These are phyloP conservation scores for Euplagia quadripunctaria DNA, from an alignment of 2,888 invertebrate genomes.

Conservation along the genomic window DNA sequence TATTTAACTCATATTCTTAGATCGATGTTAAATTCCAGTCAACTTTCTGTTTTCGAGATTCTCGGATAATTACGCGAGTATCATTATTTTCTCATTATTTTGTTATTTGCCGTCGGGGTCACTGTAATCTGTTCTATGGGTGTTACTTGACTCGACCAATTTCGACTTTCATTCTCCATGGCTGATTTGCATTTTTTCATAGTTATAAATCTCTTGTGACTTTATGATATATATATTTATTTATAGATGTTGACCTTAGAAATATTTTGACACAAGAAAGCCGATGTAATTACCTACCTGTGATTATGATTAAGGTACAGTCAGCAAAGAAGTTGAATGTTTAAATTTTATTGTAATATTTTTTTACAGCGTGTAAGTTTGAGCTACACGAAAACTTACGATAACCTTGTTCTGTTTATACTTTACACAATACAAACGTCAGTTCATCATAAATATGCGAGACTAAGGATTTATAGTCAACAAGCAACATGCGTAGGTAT, in stretches of 20 bases:
- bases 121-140: slow-evolving; percentile 31
- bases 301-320: neutral
- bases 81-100: slow-evolving; percentile 61
- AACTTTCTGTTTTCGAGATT: slow-evolving; percentile 49
- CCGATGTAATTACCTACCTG: neutral
- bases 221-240: neutral
- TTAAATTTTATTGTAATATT: too few species aligned
- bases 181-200: slow-evolving; percentile 33
- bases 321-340: neutral
- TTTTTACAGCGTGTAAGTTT: too few species aligned
- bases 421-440: too few species aligned
- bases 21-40: slow-evolving; percentile 34
- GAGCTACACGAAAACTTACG: too few species aligned
- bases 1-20: neutral
- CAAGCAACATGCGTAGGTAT: too few species aligned
- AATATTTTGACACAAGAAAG: neutral
- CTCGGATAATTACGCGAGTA: slow-evolving; percentile 39
- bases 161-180: slow-evolving; percentile 30
- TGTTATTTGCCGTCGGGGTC: slow-evolving; percentile 56
- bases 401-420: too few species aligned
- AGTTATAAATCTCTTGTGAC: slow-evolving; percentile 5
- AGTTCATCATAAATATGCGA: too few species aligned
- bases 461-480: too few species aligned
- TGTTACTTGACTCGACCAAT: slow-evolving; percentile 38
- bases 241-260: neutral